These are phyloP conservation scores for Pterobdella sp. DNA, from an alignment of 2,888 invertebrate genomes.

Conservation along the genomic window DNA sequence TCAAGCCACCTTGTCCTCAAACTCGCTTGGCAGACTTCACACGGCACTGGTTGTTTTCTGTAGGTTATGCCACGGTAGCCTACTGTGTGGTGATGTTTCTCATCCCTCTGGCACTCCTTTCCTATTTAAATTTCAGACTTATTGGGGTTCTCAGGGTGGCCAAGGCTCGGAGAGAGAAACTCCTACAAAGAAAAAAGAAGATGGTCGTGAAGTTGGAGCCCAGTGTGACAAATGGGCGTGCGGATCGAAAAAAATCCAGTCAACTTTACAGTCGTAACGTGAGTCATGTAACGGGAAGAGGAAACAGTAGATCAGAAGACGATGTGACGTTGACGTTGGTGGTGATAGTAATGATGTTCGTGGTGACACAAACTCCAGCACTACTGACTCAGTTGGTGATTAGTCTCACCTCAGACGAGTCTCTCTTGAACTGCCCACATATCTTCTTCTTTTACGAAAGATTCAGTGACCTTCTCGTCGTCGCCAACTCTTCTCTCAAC, in stretches of 20 bases:
- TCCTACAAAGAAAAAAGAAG: conserved; percentile 26
- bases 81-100: conserved; percentile 37
- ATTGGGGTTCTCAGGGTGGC: conserved; percentile 37
- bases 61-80: conserved; percentile 25
- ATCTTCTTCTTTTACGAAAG: conserved; percentile 39
- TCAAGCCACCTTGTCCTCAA: neutral
- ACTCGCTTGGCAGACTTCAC: neutral
- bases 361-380: conserved; percentile 39
- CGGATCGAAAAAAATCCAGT: neutral
- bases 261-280: neutral
- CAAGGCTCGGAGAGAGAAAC: conserved; percentile 36
- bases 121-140: conserved; percentile 37
- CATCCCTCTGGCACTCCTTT: conserved; percentile 36
- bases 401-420: conserved; percentile 17
- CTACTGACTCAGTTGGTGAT: conserved; percentile 38
- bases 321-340: conserved; percentile 40
- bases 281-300: neutral
- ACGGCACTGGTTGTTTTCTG: neutral
- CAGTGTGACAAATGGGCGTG: neutral
- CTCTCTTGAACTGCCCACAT: conserved; percentile 33
- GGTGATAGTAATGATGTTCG: conserved; percentile 40
- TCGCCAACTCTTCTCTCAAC: conserved; percentile 39
- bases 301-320: conserved; percentile 37
- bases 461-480: conserved; percentile 39
- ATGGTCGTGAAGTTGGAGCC: neutral